Percentiles rank a stretch among this genome's conserved stretches.
These are phyloP conservation scores for Hybos culiciformis DNA, from an alignment of 2,888 invertebrate genomes.

Conservation along the genomic window DNA sequence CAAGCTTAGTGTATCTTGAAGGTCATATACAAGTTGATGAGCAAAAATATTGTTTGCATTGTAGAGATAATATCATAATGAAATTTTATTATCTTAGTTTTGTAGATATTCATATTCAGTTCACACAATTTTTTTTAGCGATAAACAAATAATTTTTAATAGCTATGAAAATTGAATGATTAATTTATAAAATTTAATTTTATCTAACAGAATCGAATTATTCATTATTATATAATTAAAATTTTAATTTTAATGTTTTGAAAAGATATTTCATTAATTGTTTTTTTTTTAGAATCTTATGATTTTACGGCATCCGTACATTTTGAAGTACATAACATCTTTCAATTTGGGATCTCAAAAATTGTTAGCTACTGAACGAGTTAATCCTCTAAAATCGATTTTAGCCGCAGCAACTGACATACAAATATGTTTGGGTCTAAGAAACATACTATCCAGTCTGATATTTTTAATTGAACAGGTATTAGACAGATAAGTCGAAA, in stretches of 20 bases:
- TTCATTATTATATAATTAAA: constrained; percentile 5
- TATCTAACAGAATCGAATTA: not conserved
- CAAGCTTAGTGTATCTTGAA: no score
- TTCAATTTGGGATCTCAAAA: constrained; percentile 64
- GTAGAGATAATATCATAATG: no score
- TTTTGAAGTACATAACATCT: constrained; percentile 66
- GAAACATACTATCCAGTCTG: constrained; percentile 65
- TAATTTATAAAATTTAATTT: constrained; percentile 50
- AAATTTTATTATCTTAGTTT: no score
- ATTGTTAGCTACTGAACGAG: constrained; percentile 69
- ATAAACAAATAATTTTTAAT: no score
- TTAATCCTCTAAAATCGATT: constrained; percentile 56
- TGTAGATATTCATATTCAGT: no score
- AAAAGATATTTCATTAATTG: constrained; percentile 17
- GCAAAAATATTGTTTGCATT: no score
- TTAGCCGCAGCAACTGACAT: constrained; percentile 53
- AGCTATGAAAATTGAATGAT: no score
- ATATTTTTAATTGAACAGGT: constrained; percentile 72
- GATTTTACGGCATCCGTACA: constrained; percentile 75
- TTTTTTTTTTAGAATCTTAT: constrained; percentile 59
- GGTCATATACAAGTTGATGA: no score
- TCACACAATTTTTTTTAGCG: no score
- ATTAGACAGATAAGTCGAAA: no score
- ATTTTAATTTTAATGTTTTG: not conserved
- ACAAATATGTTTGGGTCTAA: constrained; percentile 73